phyloP scores from a whole-genome alignment of 2,888 invertebrate species.

The Polyommatus iphigenia region DNA sequence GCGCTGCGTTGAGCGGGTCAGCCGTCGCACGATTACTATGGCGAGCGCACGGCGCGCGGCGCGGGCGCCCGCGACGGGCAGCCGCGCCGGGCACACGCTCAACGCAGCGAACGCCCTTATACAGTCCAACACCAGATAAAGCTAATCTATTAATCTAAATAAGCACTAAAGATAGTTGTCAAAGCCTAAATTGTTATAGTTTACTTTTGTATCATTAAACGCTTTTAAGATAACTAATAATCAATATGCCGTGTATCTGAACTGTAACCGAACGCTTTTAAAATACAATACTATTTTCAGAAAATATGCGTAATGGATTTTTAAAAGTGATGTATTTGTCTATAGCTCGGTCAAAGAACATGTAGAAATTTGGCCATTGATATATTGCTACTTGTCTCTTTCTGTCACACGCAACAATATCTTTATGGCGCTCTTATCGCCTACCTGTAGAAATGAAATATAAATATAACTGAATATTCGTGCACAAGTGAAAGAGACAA shows the following conservation, averaged over 20 bases:
- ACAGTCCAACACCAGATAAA: too few species aligned
- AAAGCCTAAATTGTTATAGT: neutral
- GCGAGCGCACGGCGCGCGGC: too few species aligned
- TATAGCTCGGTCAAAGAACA: neutral
- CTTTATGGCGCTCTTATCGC: too few species aligned
- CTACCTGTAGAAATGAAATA: too few species aligned
- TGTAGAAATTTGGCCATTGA: neutral
- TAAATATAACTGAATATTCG: too few species aligned
- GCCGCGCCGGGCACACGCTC: too few species aligned
- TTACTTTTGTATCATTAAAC: neutral
- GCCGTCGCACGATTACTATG: too few species aligned
- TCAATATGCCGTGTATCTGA: neutral
- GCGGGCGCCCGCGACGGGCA: too few species aligned
- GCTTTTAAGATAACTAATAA: neutral
- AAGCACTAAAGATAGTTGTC: neutral
- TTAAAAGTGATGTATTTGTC: neutral
- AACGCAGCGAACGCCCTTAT: too few species aligned
- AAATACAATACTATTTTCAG: conserved; percentile 22
- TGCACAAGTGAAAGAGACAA: neutral
- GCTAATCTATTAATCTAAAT: neutral
- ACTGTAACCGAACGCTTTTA: conserved; percentile 13
- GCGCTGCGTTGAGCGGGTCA: too few species aligned
- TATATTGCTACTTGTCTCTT: neutral
- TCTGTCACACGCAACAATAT: neutral
- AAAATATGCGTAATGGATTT: neutral